A percentile compares a stretch with the other conserved stretches of the same genome.
phyloP scores from a whole-genome alignment of 2,797 vertebrate genomes.

The Mus caroli region DNA sequence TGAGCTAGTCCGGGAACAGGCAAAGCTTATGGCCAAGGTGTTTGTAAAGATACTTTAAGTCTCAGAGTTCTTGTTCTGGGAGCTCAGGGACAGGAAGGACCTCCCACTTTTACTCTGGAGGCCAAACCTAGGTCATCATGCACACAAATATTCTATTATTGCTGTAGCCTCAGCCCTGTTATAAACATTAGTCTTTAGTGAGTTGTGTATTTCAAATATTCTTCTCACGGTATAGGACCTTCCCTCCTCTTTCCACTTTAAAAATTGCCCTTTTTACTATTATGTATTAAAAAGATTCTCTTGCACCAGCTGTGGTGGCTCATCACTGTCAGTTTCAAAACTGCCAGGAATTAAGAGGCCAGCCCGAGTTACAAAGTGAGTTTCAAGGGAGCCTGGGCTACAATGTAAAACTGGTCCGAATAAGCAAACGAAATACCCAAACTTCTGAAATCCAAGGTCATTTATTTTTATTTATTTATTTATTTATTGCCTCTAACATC shows the following conservation, averaged over 20 bases:
- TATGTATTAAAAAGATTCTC: not conserved
- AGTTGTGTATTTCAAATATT: not conserved
- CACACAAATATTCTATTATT: not conserved
- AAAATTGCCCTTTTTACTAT: not conserved
- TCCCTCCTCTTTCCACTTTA: constrained; percentile 1
- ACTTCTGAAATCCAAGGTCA: not conserved
- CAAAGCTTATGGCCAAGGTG: not conserved
- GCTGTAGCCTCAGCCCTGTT: not conserved
- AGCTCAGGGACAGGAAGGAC: not conserved
- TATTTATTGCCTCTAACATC: not conserved
- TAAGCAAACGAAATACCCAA: not conserved
- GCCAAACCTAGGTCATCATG: not conserved
- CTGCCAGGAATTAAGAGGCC: not conserved
- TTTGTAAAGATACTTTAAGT: not conserved
- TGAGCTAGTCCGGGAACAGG: not conserved
- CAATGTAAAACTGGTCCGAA: not conserved
- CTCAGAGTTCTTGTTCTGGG: not conserved
- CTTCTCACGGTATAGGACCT: not conserved
- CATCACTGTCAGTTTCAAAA: not conserved
- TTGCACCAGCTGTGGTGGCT: not conserved
- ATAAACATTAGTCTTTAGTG: not conserved
- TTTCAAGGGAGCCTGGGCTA: not conserved
- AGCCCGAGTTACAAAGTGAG: not conserved
- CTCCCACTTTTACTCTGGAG: not conserved
- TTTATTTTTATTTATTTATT: no score